A percentile compares a stretch with the other conserved stretches of the same genome.
These are phyloP conservation scores for Atopsyche davidsoni DNA, from an alignment of 1,140 invertebrate species.

Conservation along the genomic window DNA sequence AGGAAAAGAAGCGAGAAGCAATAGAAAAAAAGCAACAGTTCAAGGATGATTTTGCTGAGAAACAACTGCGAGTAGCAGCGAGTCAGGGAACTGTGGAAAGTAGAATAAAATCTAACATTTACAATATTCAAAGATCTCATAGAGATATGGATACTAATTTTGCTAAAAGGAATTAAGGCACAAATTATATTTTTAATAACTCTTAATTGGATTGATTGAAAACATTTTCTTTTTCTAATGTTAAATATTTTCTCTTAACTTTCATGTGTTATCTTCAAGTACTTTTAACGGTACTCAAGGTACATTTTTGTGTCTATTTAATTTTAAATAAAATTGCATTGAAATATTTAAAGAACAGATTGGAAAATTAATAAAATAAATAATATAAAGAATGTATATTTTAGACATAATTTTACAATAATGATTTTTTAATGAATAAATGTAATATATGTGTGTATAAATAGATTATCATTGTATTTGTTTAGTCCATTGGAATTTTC, in stretches of 20 bases:
- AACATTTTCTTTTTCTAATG: too few species aligned
- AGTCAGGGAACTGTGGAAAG: constrained; percentile 62
- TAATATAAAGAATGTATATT: constrained; percentile 7
- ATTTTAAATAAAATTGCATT: constrained; percentile 6
- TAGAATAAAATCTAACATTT: constrained; percentile 72
- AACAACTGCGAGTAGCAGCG: constrained; percentile 63
- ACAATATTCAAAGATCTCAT: constrained; percentile 69
- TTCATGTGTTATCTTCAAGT: too few species aligned
- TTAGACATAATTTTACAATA: constrained; percentile 5
- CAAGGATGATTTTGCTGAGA: constrained; percentile 49
- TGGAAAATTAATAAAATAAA: constrained; percentile 3
- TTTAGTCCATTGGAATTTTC: constrained; percentile 54
- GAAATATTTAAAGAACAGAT: too few species aligned
- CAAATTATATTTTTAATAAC: too few species aligned
- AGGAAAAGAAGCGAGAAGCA: constrained; percentile 55
- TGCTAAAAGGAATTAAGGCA: constrained; percentile 53
- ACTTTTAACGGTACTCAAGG: too few species aligned
- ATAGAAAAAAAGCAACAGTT: constrained; percentile 39
- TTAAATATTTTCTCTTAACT: too few species aligned
- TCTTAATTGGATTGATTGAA: too few species aligned
- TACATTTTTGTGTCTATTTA: background rate
- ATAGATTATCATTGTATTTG: constrained; percentile 5
- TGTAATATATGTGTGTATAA: constrained; percentile 6
- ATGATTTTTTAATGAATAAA: constrained; percentile 10
- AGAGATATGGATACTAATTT: constrained; percentile 67